Evolutionary conservation across 2,113 vertebrate genomes (phyloP).

Genomic region (Syngnathoides biaculeatus): DNA sequence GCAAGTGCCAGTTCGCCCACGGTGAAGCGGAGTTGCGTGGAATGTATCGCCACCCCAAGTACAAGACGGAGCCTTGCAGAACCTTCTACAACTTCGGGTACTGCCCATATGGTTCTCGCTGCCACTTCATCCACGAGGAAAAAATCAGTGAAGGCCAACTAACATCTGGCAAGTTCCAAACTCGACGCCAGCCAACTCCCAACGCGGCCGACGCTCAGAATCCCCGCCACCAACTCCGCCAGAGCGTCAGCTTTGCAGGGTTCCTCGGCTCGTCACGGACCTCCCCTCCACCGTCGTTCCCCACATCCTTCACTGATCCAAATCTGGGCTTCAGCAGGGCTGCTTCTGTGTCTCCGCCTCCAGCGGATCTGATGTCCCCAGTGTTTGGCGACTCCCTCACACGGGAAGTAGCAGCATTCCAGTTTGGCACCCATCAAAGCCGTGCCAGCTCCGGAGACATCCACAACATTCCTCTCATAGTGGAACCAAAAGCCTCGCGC

Average conservation of each 20-base stretch:
- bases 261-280: conserved; percentile 65
- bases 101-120: conserved; percentile 85
- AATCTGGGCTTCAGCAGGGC: conserved; percentile 76
- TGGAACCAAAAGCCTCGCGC: conserved; percentile 66
- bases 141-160: conserved; percentile 42
- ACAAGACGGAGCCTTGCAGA: conserved; percentile 89
- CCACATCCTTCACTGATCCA: conserved; percentile 61
- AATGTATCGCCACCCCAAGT: conserved; percentile 85
- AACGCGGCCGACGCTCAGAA: conserved; percentile 27
- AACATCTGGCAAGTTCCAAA: conserved; percentile 42
- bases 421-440: conserved; percentile 64
- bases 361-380: conserved; percentile 71
- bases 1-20: conserved; percentile 86
- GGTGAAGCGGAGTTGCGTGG: conserved; percentile 80
- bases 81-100: conserved; percentile 88
- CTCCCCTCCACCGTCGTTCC: conserved; percentile 66
- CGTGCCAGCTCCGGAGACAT: conserved; percentile 67
- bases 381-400: conserved; percentile 60
- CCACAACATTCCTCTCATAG: conserved; percentile 65
- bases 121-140: conserved; percentile 88
- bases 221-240: conserved; percentile 70
- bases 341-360: conserved; percentile 79
- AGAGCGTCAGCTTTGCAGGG: conserved; percentile 84
- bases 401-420: conserved; percentile 60
- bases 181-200: conserved; percentile 30